A percentile compares a stretch with the other conserved stretches of the same genome.
These are phyloP conservation scores for Ditula angustiorana DNA, from an alignment of 2,888 invertebrate genomes.

Conservation along the genomic window DNA sequence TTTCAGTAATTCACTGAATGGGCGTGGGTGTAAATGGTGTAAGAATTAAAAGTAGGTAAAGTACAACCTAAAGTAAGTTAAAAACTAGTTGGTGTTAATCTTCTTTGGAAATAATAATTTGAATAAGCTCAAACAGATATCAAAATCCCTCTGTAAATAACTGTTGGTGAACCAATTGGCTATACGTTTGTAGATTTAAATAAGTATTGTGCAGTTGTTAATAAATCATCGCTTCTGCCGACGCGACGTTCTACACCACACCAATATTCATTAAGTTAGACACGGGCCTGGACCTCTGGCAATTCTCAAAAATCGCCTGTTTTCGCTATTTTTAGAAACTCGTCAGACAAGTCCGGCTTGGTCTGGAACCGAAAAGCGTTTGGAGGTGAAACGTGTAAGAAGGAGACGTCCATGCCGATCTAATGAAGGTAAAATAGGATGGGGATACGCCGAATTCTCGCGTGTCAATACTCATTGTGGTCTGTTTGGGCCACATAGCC, in stretches of 20 bases:
- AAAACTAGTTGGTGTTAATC: too few relatives aligned
- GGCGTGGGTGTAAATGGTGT: too few relatives aligned
- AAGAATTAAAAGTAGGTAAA: too few relatives aligned
- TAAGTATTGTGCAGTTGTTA: background rate
- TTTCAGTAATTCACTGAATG: too few relatives aligned
- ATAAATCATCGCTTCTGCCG: conserved; percentile 1
- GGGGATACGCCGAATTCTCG: conserved; percentile 77
- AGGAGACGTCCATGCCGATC: conserved; percentile 67
- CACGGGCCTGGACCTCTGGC: conserved; percentile 50
- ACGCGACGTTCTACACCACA: background rate
- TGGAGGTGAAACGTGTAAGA: conserved; percentile 81
- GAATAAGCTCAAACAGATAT: too few relatives aligned
- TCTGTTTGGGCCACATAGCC: conserved; percentile 48
- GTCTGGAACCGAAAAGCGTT: conserved; percentile 79
- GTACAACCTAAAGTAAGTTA: too few relatives aligned
- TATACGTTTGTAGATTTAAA: background rate
- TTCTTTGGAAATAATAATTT: too few relatives aligned
- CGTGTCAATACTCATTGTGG: conserved; percentile 61
- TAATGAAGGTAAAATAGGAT: conserved; percentile 73
- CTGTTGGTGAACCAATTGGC: background rate
- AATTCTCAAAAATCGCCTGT: conserved; percentile 68
- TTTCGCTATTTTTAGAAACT: conserved; percentile 83
- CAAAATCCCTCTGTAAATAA: too few relatives aligned
- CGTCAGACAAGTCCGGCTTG: conserved; percentile 73
- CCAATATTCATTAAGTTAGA: conserved; percentile 6